Base-by-base conservation (phyloP, 1,140 invertebrate genomes). In the Caenorhabditis briggsae region DNA sequence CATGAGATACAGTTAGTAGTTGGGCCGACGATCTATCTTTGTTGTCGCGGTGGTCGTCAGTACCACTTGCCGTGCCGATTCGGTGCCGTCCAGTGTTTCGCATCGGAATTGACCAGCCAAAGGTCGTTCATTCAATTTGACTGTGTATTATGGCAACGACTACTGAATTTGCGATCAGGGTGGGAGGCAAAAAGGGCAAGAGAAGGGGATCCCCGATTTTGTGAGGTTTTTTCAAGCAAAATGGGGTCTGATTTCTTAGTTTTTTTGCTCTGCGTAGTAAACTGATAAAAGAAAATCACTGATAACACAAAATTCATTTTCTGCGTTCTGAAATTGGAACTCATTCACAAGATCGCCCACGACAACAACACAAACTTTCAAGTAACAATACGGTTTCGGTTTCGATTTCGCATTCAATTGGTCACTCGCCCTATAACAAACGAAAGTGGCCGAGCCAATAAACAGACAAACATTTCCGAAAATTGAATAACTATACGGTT, bases 401-500 rank as follows among this genome's bases (percentile, higher is more conserved):
- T 78, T 78, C 70, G 43, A 6, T 20, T 78, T 78, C 46, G 70
- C 70, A 48, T 78, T 20, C 70, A 53, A 78, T 20, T 78, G 70
- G 70, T 78, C 70, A 78, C 70, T 78, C 70, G 70, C 70, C 70
- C 70, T 53, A 78, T 46, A 78, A 78, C 70, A 78, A 78, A 78
- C 46, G 70, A 78, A 78, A 78, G 70, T 78, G 53, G 70, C 50
- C 70, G 70, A 78, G 70, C 70, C 70, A 78, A 78, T 78, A 78
- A 78, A 78, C 70, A 78, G 46, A 53, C 70, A 78, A 78, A 78
- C 46, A 78, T 78, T 33, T 33, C 33, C 33, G 33, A 33, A 78
- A 78, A 78, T 78, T 78, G 70, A 78, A 78, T 78, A 78, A 78
- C 70, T 78, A 78, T 78, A 78, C 70, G 70, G 70, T 78, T 78